phyloP scores from a whole-genome alignment of 2,888 invertebrate genomes.

The Thymelicus sylvestris region DNA sequence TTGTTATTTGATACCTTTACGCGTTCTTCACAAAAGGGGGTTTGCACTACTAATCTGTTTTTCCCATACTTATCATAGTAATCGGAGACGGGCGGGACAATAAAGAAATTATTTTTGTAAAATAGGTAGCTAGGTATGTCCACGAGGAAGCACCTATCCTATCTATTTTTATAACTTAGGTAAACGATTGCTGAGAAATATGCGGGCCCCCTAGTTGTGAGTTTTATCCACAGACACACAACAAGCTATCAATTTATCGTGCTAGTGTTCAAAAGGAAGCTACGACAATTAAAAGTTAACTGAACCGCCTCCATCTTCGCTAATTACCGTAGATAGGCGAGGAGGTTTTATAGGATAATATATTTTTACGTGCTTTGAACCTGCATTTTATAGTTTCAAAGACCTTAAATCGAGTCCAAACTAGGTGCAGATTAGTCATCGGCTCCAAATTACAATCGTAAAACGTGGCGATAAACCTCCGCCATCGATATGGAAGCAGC shows the following conservation, averaged over 20 bases:
- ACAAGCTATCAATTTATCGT: not conserved
- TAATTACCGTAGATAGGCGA: conserved; percentile 35
- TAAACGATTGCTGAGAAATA: not conserved
- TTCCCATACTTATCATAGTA: no score
- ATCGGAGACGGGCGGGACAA: no score
- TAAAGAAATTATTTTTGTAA: no score
- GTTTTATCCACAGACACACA: not conserved
- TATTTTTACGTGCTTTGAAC: conserved; percentile 13
- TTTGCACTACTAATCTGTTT: no score
- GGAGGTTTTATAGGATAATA: conserved; percentile 24
- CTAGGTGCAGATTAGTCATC: not conserved
- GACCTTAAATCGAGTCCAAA: not conserved
- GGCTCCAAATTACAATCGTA: not conserved
- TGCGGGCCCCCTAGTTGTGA: conserved; percentile 24
- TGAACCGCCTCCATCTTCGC: conserved; percentile 50
- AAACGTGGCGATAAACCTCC: not conserved
- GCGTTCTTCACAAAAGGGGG: no score
- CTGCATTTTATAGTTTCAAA: conserved; percentile 21
- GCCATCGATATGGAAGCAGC: not conserved
- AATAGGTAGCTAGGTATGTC: no score
- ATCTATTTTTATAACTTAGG: no score
- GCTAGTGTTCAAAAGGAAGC: conserved; percentile 18
- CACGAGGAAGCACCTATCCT: no score
- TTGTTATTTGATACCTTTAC: no score
- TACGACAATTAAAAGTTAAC: conserved; percentile 48